A percentile compares a stretch with the other conserved stretches of the same genome.
Evolutionary conservation across 2,797 vertebrate species (phyloP).

Genomic region (Falco columbarius): DNA sequence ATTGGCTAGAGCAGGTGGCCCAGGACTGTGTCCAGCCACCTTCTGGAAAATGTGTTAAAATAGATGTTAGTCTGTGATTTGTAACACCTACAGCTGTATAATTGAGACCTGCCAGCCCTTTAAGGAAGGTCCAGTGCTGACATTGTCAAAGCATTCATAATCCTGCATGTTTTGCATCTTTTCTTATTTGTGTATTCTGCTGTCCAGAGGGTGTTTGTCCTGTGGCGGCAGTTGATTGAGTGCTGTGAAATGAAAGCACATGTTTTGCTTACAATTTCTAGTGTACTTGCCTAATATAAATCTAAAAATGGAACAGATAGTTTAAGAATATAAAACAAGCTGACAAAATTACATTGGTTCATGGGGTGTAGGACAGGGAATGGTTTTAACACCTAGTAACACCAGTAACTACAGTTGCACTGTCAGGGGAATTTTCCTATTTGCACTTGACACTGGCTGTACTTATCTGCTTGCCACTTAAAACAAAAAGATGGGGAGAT

Average conservation of each 20-base stretch:
- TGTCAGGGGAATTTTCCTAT: background rate
- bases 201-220: background rate
- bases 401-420: background rate
- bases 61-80: background rate
- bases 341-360: background rate
- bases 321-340: background rate
- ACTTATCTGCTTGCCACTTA: background rate
- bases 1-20: background rate
- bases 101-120: background rate
- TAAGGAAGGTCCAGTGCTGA: background rate
- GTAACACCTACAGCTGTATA: background rate
- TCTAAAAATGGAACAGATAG: background rate
- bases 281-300: background rate
- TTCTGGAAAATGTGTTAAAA: background rate
- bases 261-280: background rate
- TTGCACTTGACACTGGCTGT: background rate
- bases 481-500: background rate
- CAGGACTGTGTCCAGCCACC: background rate
- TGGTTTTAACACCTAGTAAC: background rate
- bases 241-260: background rate
- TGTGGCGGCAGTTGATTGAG: background rate
- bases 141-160: background rate
- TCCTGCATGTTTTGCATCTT: background rate
- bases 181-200: background rate
- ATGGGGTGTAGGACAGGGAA: background rate